Evolutionary conservation across 2,797 vertebrate genomes (phyloP).

Genomic region (Lophius americanus): DNA sequence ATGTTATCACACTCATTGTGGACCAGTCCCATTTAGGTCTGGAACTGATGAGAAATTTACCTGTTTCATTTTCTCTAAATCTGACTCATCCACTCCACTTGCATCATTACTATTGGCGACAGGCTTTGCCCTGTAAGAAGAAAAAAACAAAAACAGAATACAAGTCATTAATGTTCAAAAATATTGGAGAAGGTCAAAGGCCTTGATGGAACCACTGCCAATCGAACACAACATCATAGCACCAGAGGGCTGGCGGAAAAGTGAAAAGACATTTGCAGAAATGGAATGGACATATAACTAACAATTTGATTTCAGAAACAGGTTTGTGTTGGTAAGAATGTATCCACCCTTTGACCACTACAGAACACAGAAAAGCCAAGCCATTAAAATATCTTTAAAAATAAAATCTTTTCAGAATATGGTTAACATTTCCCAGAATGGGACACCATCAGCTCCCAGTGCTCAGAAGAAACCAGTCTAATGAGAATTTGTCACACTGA

Average conservation of each 20-base stretch:
- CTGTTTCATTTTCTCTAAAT: conserved; percentile 92
- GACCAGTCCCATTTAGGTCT: neutral
- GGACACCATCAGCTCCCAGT: conserved; percentile 22
- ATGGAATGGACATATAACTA: neutral
- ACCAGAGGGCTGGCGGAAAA: conserved; percentile 27
- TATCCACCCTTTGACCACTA: conserved; percentile 14
- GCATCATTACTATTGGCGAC: conserved; percentile 72
- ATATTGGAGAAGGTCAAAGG: conserved; percentile 6
- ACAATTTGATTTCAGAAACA: neutral
- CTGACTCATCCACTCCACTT: conserved; percentile 81
- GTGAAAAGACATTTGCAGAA: conserved; percentile 12
- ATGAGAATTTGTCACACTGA: conserved; percentile 6
- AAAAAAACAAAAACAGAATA: conserved; percentile 20
- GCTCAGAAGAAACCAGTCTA: conserved; percentile 15
- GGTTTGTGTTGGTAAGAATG: neutral
- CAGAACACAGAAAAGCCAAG: neutral
- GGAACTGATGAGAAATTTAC: conserved; percentile 61
- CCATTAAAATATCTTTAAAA: conserved; percentile 3
- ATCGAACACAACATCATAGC: conserved; percentile 18
- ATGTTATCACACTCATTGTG: neutral
- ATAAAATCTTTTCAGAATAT: neutral
- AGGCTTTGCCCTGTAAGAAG: conserved; percentile 72
- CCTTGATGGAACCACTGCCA: conserved; percentile 17
- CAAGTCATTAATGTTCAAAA: too few species aligned
- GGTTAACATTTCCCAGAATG: conserved; percentile 12